Conservation (phyloP, 1,140 invertebrate species). For the Eriocheir sinensis region DNA sequence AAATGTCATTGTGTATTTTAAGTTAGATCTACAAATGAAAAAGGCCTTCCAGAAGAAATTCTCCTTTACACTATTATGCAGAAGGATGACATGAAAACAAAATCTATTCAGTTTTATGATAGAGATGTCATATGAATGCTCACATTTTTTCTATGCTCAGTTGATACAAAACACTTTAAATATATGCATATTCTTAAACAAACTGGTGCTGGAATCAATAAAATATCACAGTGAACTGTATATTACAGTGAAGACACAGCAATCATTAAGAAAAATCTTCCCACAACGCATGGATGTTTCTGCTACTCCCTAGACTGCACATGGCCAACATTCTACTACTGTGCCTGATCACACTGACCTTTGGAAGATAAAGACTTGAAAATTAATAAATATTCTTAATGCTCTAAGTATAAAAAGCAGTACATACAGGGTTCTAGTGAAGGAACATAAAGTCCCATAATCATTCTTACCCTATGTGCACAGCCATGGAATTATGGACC, state of each 20-base stretch:
- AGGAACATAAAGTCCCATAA: background rate
- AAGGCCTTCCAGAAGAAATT: no score
- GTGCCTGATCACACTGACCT: background rate
- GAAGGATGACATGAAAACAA: no score
- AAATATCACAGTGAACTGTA: slow-evolving; percentile 16
- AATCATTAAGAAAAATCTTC: background rate
- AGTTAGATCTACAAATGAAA: no score
- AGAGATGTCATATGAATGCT: background rate
- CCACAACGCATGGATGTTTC: no score
- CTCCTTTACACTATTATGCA: no score
- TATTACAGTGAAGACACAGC: background rate
- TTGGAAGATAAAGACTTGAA: background rate
- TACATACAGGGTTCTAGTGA: background rate
- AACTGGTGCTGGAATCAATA: background rate
- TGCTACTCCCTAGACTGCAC: background rate
- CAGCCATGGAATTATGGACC: background rate
- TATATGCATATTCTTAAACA: no score
- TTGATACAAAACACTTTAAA: background rate
- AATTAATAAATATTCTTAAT: background rate
- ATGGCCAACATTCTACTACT: background rate
- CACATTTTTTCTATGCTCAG: no score
- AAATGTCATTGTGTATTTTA: no score
- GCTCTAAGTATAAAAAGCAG: background rate
- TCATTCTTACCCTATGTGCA: background rate
- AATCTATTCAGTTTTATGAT: no score